Evolutionary conservation across 2,888 invertebrate species (phyloP), one percentile per base, ranked within the genome.

Genomic region (Gerris lacustris): DNA sequence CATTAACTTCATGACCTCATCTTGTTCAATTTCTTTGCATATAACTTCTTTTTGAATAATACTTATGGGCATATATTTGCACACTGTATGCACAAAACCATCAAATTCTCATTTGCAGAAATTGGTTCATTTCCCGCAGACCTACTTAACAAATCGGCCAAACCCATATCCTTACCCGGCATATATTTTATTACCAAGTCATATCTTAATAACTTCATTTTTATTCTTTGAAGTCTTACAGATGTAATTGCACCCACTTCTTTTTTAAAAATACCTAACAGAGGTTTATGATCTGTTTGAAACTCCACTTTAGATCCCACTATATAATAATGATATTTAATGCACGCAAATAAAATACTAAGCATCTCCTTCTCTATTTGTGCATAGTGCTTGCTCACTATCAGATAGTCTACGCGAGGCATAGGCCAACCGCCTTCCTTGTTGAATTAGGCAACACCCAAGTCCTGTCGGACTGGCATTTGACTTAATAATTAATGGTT

Each of bases 331-430:
- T 68, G 45, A 17, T 47, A 45, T 68, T 68, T 68, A 68, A 47
- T 47, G 7, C 45, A 45, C 47, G 44, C 68, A 68, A 17, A 68
- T 9, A 76, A 76, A 11, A 79, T 77, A 44, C 79, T 79, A 67
- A 80, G 73, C 5, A 79, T 70, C 73, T 80, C 78, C 72, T 80
- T 80, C 75, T 80, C 79, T 9, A 81, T 79, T 75, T 81, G 79
- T 5, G 79, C 44, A 69, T n/a, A 17, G 63, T 62, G 44, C 44
- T n/a, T 44, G 15, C 62, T 63, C 69, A 69, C 63, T 69, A 55
- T 15, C 31, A 62, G 6, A 11, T 15, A 55, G 15, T 55, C 55
- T 55, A 11, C 55, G 9, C 11, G 55, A 55, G 15, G 55, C 55
- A 15, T 55, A 55, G 15, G 55, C 55, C 15, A 55, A 55, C 9